Evolutionary conservation across 2,113 vertebrate genomes (phyloP).

Genomic region (Sporophila hypoxantha): DNA sequence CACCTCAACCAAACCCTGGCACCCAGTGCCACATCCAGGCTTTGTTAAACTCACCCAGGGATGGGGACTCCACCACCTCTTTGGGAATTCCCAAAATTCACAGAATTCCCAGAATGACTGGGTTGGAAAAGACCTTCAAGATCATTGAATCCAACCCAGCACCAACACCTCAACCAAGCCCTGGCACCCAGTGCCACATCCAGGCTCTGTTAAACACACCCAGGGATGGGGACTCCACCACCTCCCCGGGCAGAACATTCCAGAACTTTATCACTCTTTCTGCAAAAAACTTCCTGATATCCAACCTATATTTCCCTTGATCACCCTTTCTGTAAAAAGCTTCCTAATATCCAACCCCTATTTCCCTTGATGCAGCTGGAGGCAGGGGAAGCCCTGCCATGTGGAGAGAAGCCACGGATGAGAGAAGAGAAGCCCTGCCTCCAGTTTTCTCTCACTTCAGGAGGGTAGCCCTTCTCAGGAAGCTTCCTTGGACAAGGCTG

Average conservation of each 20-base stretch:
- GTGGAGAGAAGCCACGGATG: rapidly evolving
- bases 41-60: neutral
- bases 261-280: neutral
- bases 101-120: neutral
- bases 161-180: neutral
- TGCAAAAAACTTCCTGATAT: too few relatives aligned
- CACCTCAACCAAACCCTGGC: neutral
- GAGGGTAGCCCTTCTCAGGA: neutral
- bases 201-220: neutral
- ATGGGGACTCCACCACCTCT: neutral
- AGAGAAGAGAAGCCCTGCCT: neutral
- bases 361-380: neutral
- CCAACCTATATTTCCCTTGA: too few relatives aligned
- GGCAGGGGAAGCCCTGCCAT: neutral
- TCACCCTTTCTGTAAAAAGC: too few relatives aligned
- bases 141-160: rapidly evolving
- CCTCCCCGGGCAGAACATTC: neutral
- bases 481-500: neutral
- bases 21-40: neutral
- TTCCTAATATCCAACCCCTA: too few relatives aligned
- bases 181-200: neutral
- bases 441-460: neutral
- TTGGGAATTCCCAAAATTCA: neutral
- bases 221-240: neutral
- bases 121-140: neutral